Percentiles rank a stretch among this genome's conserved stretches.
Conservation (phyloP, 2,888 invertebrate species). For the Lutraria lutraria region DNA sequence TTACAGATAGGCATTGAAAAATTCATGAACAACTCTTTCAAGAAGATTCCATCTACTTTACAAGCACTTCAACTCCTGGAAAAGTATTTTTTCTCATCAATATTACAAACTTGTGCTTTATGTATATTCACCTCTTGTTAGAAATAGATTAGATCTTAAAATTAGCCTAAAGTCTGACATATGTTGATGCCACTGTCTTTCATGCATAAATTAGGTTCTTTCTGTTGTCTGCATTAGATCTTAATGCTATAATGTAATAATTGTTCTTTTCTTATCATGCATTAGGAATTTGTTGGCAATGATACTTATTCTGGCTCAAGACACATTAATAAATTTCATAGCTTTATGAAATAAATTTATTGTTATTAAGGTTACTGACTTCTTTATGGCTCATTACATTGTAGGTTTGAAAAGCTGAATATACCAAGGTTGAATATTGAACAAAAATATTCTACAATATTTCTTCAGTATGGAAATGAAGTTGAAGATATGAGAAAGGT, state of each 20-base stretch:
- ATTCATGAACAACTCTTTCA: slow-evolving; percentile 82
- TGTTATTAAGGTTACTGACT: background rate
- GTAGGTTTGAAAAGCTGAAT: slow-evolving; percentile 92
- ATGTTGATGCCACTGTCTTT: too few species aligned
- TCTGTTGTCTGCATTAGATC: too few species aligned
- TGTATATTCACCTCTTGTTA: too few species aligned
- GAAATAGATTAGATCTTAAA: too few species aligned
- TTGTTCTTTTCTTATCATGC: too few species aligned
- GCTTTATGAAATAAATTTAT: background rate
- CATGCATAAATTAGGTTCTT: too few species aligned
- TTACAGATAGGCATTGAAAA: slow-evolving; percentile 79
- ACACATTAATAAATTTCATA: too few species aligned
- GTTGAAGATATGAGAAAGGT: slow-evolving; percentile 73
- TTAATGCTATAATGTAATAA: too few species aligned
- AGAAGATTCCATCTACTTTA: slow-evolving; percentile 85
- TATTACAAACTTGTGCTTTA: background rate
- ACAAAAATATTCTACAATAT: slow-evolving; percentile 88
- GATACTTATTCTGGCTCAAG: too few species aligned
- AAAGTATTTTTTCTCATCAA: slow-evolving; percentile 73
- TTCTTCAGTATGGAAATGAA: slow-evolving; percentile 81
- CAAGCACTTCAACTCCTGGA: slow-evolving; percentile 87
- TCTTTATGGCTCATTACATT: slow-evolving; percentile 39
- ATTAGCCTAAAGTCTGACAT: too few species aligned
- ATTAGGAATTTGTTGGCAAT: too few species aligned
- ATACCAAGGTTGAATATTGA: slow-evolving; percentile 92